Evolutionary conservation across 2,797 vertebrate species (phyloP).

Genomic region (Takifugu rubripes): DNA sequence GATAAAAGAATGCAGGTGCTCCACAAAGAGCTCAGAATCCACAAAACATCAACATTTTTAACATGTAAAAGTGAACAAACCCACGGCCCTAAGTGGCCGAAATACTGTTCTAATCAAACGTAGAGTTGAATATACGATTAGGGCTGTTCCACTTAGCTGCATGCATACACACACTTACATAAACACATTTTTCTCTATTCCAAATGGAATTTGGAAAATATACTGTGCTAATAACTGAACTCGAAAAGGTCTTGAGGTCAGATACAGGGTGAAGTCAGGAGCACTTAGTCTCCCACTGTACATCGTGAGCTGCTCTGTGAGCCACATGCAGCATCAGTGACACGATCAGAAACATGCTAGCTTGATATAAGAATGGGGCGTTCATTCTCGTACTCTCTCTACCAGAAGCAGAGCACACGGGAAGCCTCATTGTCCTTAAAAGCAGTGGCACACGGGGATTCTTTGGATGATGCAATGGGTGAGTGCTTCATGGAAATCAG

Average conservation of each 20-base stretch:
- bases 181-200: not conserved
- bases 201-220: too few species aligned
- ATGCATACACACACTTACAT: not conserved
- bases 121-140: too few species aligned
- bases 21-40: too few species aligned
- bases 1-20: too few species aligned
- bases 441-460: slow-evolving; percentile 6
- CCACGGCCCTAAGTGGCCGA: too few species aligned
- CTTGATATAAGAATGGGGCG: not conserved
- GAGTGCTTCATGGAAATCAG: slow-evolving; percentile 16
- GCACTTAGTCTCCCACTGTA: slow-evolving; percentile 11
- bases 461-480: slow-evolving; percentile 43
- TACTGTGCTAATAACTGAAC: not conserved
- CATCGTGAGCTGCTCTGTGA: slow-evolving; percentile 4
- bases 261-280: slow-evolving; percentile 3
- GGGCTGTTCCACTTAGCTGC: too few species aligned
- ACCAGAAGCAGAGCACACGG: slow-evolving; percentile 34
- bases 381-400: slow-evolving; percentile 19
- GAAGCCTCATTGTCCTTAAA: slow-evolving; percentile 18
- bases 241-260: not conserved
- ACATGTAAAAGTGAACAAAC: too few species aligned
- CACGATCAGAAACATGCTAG: not conserved
- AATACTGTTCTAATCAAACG: too few species aligned
- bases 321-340: not conserved
- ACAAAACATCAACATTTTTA: too few species aligned